Conservation (phyloP, 2,113 vertebrate species). For the Neotoma lepida region DNA sequence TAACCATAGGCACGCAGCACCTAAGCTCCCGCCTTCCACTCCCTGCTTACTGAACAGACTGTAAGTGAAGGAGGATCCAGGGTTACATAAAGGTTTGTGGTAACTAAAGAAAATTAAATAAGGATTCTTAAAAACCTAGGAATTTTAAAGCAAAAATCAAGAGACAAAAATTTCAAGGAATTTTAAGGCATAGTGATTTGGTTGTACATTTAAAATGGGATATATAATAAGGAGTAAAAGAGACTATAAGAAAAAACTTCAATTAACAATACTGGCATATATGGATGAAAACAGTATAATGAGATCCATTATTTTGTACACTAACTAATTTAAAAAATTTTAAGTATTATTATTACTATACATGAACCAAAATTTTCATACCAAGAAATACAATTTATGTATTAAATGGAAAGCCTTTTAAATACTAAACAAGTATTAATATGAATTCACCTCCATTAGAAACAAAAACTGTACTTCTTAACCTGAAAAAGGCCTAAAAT, state of each 20-base stretch:
- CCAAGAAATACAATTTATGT: constrained; percentile 31
- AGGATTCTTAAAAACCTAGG: not conserved
- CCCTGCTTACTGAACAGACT: not conserved
- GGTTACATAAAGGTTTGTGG: not conserved
- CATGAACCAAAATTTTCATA: constrained; percentile 42
- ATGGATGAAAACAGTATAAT: not conserved
- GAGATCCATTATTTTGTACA: not conserved
- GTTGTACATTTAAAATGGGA: not conserved
- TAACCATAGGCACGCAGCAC: not conserved
- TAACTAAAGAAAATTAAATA: constrained; percentile 24
- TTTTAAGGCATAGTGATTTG: constrained; percentile 36
- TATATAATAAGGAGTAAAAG: constrained; percentile 17
- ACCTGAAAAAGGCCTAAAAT: not conserved
- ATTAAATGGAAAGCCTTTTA: not conserved
- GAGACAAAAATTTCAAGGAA: constrained; percentile 20
- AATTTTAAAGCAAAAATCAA: constrained; percentile 38
- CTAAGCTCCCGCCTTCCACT: not conserved
- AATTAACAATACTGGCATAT: not conserved
- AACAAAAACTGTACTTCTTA: constrained; percentile 18
- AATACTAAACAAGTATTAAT: constrained; percentile 28
- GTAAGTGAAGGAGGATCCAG: not conserved
- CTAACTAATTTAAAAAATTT: not conserved
- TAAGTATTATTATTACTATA: not conserved
- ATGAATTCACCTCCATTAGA: not conserved
- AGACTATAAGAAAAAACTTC: not conserved